Evolutionary conservation across 2,113 vertebrate genomes (phyloP), one percentile per base, ranked within the genome.

Genomic region (Stigmatopora nigra): DNA sequence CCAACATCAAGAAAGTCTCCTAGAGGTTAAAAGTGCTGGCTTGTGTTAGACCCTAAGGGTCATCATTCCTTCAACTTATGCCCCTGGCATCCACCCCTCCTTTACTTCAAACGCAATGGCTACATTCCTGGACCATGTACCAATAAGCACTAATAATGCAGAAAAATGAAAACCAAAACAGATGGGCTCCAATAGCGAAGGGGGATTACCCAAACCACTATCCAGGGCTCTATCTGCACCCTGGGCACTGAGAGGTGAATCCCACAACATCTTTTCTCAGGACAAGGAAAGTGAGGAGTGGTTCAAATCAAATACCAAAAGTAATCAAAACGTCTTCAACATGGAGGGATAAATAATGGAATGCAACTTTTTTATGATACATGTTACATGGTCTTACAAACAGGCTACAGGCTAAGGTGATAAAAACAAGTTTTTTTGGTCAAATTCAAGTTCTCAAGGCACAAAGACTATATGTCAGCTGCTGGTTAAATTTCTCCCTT

Each of bases 81-180:
- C 90, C 92, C 87, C 87, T 83, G 88, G 91, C 89, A 87, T 85
- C 25, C 87, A 84, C 89, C 86, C 69, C 84, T 64, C 79, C 81
- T 78, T 52, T 71, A 92, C 89, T 91, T 94, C 91, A 92, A 93
- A 93, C 84, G 88, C 86, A 80, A 81, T 70, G 80, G 84, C 80
- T 79, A 70, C 85, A 92, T 93, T 93, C 91, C 91, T 90, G 73
- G 85, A 76, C 79, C 89, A 80, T 93, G 91, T 93, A 92, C 91
- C 90, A 92, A 92, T 92, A 90, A 91, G 88, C 89, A 88, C 88
- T 89, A 92, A 92, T 93, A 93, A 91, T 89, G 84, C 89, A 84
- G 86, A 91, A 90, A 92, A 90, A 92, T 89, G 86, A 91, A 92
- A 93, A 89, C 79, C 81, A 88, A 92, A 92, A 89, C 91, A 93